Base-by-base conservation (phyloP, 2,888 invertebrate species). In the Agonopterix arenella region DNA sequence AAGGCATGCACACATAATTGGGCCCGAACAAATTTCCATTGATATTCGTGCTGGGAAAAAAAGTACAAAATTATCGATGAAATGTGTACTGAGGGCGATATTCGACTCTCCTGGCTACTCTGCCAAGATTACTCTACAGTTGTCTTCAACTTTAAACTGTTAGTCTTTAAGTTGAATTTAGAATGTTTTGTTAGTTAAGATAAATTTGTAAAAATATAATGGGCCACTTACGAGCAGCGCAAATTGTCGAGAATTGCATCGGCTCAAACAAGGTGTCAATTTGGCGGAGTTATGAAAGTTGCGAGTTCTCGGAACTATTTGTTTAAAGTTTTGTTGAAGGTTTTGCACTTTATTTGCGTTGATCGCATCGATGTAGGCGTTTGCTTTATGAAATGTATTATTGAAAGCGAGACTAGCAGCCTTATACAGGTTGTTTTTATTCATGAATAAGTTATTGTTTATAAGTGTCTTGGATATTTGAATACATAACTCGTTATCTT, bases 201-300 rank as follows among this genome's bases (percentile, higher is more conserved):
- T 37, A 69, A 71, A 52, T 8, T 64, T 80, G 83, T 65, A 62
- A 59, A 68, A 68, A 70, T 77, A 80, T 88, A 88, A 88, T 86
- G 77, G 85, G 75, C 86, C 88, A 88, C 88, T 88, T 88, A 86
- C 80, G 72, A 72, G 70, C 76, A 67, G 74, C 71, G 85, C 85
- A 86, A 86, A 86, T 88, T 82, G 85, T 81, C 72, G 75, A 70
- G 84, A 79, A 84, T 83, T 81, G 85, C 84, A 75, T 76, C 74
- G 82, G 70, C 66, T 76, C 76, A 75, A 78, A 82, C 88, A 85
- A 88, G 88, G 88, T 89, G 88, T 88, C 88, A 89, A 89, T 89
- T 89, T 89, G 80, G 83, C 66, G 74, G 73, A 88, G 86, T 88
- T 86, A 88, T 88, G 88, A 86, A 86, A 88, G 82, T 74, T 74